Evolutionary conservation across 2,113 vertebrate species (phyloP).

Genomic region (Ammodytes marinus): DNA sequence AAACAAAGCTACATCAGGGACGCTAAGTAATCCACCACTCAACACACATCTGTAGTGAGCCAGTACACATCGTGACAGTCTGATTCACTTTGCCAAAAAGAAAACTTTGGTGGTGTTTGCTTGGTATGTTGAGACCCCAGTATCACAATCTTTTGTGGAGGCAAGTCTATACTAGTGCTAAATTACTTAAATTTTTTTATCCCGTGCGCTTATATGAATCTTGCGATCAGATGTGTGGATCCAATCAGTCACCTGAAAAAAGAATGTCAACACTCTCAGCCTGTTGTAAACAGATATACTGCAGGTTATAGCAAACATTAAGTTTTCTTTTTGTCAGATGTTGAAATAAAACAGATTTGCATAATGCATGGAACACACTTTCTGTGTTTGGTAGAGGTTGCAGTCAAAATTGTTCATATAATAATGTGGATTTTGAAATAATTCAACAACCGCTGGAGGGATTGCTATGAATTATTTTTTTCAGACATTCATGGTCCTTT

Average conservation of each 20-base stretch:
- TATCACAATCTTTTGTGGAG: background rate
- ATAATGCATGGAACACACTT: background rate
- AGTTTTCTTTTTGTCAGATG: too few species aligned
- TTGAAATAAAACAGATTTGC: background rate
- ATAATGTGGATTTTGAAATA: background rate
- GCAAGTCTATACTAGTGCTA: background rate
- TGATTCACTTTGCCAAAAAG: background rate
- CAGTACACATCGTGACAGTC: background rate
- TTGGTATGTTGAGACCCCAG: background rate
- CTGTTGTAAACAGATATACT: background rate
- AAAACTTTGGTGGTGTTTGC: background rate
- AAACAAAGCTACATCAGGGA: background rate
- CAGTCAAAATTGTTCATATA: background rate
- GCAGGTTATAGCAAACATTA: background rate
- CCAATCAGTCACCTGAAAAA: background rate
- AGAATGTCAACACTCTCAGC: background rate
- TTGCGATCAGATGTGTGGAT: background rate
- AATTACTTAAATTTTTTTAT: background rate
- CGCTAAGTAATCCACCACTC: background rate
- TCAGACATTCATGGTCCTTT: background rate
- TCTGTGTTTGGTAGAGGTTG: background rate
- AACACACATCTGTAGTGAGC: slow-evolving; percentile 2
- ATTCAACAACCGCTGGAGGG: background rate
- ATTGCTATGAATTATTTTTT: background rate
- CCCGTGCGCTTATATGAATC: background rate